phyloP scores from a whole-genome alignment of 2,888 invertebrate genomes.

The Entomobrya multifasciata region DNA sequence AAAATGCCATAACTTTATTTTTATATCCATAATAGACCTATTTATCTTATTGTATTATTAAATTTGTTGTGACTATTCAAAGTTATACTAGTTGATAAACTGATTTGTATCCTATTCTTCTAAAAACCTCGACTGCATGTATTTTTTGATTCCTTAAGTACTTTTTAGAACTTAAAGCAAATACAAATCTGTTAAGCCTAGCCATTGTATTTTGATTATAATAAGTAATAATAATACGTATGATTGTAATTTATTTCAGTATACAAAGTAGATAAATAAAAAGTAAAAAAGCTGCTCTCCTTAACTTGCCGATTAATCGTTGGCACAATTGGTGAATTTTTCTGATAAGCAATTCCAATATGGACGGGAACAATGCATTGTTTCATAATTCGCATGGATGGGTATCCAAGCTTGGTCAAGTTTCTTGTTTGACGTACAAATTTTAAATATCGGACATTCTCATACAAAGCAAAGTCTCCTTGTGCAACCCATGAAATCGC shows the following conservation, averaged over 20 bases:
- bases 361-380: conserved; percentile 79
- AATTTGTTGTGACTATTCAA: too few relatives aligned
- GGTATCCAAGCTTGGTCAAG: conserved; percentile 74
- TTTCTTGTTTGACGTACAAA: conserved; percentile 78
- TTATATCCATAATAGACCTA: too few relatives aligned
- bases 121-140: too few relatives aligned
- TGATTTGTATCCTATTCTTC: too few relatives aligned
- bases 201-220: background rate
- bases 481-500: conserved; percentile 87
- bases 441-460: conserved; percentile 86
- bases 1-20: too few relatives aligned
- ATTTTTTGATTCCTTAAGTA: too few relatives aligned
- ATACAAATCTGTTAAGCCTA: too few relatives aligned
- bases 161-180: too few relatives aligned
- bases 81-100: too few relatives aligned
- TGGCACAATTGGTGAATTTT: conserved; percentile 77
- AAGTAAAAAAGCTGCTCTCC: too few relatives aligned
- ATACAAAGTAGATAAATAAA: background rate
- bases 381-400: conserved; percentile 79
- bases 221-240: background rate
- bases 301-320: conserved; percentile 76
- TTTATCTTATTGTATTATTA: too few relatives aligned
- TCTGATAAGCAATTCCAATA: conserved; percentile 79
- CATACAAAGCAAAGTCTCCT: conserved; percentile 90
- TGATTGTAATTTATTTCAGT: too few relatives aligned